A percentile compares a stretch with the other conserved stretches of the same genome.
phyloP scores from a whole-genome alignment of 2,888 invertebrate genomes.

The Pharmacophagus antenor region DNA sequence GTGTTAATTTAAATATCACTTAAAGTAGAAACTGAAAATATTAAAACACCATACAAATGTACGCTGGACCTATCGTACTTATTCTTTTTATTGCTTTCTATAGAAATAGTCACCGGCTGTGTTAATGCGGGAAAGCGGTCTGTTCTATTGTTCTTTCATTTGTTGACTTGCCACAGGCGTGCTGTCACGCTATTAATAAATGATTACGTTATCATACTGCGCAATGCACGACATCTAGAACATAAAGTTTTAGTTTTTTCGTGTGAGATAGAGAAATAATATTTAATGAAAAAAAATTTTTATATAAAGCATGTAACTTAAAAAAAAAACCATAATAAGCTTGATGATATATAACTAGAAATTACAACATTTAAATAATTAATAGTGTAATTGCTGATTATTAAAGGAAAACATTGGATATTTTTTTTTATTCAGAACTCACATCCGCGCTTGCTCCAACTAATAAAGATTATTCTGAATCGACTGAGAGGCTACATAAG shows the following conservation, averaged over 20 bases:
- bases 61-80: not conserved
- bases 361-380: not conserved
- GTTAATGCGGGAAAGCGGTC: conserved; percentile 30
- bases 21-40: not conserved
- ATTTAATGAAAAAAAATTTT: not conserved
- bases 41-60: not conserved
- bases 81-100: conserved; percentile 24
- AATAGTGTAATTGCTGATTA: not conserved
- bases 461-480: no score
- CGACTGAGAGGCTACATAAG: no score
- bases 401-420: not conserved
- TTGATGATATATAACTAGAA: no score
- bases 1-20: not conserved
- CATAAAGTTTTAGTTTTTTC: not conserved
- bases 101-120: conserved; percentile 32
- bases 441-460: no score
- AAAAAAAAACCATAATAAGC: no score
- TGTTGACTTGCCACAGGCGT: conserved; percentile 32
- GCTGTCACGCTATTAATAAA: conserved; percentile 24
- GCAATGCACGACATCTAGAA: not conserved
- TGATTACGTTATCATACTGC: conserved; percentile 29
- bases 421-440: no score
- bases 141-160: conserved; percentile 36
- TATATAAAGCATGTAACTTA: no score
- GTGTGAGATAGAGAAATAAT: not conserved